These are phyloP conservation scores for Hybognathus amarus DNA, from an alignment of 2,797 vertebrate genomes.

Conservation along the genomic window DNA sequence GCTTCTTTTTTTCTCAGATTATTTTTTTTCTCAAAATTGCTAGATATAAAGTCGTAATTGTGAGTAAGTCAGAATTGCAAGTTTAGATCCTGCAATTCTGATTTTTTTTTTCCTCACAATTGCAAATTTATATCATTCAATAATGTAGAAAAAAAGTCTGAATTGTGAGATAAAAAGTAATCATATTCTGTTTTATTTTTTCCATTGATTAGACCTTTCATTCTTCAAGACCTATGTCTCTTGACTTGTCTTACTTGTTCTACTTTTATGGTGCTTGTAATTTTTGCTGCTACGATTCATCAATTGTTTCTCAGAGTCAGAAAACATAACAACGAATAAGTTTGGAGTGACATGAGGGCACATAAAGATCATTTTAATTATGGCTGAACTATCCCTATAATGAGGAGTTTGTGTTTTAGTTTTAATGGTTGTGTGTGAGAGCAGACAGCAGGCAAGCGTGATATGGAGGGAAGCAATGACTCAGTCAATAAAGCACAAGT, in stretches of 20 bases:
- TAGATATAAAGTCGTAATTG: too few species aligned
- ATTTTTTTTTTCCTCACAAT: too few species aligned
- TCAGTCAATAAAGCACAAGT: constrained; percentile 23
- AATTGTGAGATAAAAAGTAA: too few species aligned
- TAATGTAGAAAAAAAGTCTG: too few species aligned
- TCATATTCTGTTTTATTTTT: too few species aligned
- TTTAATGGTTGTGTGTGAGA: background rate
- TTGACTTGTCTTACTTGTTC: background rate
- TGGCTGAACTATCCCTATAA: background rate
- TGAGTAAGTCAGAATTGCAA: too few species aligned
- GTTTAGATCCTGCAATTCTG: too few species aligned
- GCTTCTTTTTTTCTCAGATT: too few species aligned
- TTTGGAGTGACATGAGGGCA: background rate
- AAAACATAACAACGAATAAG: background rate
- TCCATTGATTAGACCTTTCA: background rate
- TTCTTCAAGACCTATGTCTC: background rate
- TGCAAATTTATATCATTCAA: too few species aligned
- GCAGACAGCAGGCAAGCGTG: background rate
- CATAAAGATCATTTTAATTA: background rate
- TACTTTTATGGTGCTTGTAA: background rate
- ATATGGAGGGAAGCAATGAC: background rate
- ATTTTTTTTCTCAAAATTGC: too few species aligned
- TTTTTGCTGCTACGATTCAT: background rate
- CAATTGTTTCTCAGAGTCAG: background rate
- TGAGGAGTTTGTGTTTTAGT: background rate